Percentiles rank a stretch among this genome's conserved stretches.
These are phyloP conservation scores for Baccha elongata DNA, from an alignment of 2,888 invertebrate species.

Conservation along the genomic window DNA sequence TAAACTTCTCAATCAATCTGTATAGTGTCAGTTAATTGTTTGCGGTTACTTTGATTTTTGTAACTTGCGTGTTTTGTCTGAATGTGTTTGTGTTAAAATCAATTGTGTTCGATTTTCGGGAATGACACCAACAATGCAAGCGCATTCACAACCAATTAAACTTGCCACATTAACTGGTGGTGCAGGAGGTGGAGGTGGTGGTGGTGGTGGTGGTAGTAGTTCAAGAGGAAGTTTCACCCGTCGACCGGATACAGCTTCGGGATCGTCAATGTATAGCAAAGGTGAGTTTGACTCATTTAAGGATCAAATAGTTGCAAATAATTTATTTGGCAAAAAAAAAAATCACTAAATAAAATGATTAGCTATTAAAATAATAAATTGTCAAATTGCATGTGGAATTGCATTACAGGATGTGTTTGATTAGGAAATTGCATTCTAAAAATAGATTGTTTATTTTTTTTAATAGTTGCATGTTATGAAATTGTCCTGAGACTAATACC, in stretches of 20 bases:
- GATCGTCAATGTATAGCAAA: conserved; percentile 81
- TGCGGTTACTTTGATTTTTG: neutral
- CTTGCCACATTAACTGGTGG: conserved; percentile 53
- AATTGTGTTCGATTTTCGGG: neutral
- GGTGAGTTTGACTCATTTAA: conserved; percentile 78
- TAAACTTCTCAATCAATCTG: neutral
- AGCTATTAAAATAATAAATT: neutral
- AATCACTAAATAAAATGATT: conserved; percentile 9
- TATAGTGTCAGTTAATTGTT: neutral
- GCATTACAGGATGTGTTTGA: neutral
- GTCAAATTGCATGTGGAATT: conserved; percentile 16
- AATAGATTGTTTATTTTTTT: neutral
- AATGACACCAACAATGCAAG: conserved; percentile 74
- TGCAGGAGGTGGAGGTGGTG: neutral
- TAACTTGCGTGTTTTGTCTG: neutral
- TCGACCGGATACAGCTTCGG: conserved; percentile 81
- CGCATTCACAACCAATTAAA: conserved; percentile 73
- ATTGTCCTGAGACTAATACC: neutral
- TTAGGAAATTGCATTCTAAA: conserved; percentile 2
- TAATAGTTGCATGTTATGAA: conserved; percentile 4
- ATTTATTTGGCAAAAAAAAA: neutral
- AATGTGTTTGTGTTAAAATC: neutral
- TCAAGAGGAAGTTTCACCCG: conserved; percentile 78
- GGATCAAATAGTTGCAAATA: too few relatives aligned
- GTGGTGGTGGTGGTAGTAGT: conserved; percentile 44